A percentile compares a stretch with the other conserved stretches of the same genome.
These are phyloP conservation scores for Camelus dromedarius DNA, from an alignment of 2,113 vertebrate species.

Conservation along the genomic window DNA sequence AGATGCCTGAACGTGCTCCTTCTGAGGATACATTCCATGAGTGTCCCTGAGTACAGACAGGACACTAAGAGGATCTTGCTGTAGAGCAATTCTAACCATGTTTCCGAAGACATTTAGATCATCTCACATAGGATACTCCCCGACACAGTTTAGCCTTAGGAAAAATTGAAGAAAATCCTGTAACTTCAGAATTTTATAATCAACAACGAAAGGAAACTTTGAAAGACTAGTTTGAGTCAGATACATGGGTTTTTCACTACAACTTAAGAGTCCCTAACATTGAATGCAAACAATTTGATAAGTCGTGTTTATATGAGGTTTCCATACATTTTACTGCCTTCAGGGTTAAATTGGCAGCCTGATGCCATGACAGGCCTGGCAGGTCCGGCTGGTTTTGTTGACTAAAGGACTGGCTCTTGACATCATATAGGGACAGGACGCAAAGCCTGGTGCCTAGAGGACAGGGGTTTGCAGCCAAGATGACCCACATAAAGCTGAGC, in stretches of 20 bases:
- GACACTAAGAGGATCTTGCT: background rate
- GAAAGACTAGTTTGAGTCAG: background rate
- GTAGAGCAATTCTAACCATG: background rate
- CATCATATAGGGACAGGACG: background rate
- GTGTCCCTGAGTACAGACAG: background rate
- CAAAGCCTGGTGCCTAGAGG: background rate
- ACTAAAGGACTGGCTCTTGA: background rate
- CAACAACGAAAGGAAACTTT: background rate
- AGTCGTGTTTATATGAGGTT: background rate
- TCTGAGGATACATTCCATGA: background rate
- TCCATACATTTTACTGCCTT: background rate
- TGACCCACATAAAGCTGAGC: background rate
- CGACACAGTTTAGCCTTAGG: background rate
- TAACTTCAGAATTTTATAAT: background rate
- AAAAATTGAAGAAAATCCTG: background rate
- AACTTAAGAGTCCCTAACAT: background rate
- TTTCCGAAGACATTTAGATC: background rate
- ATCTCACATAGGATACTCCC: background rate
- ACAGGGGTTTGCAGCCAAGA: background rate
- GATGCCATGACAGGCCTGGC: background rate
- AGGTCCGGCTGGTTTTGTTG: background rate
- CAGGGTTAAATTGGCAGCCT: background rate
- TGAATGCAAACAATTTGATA: background rate
- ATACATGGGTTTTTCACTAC: background rate
- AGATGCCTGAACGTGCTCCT: background rate